Evolutionary conservation across 2,797 vertebrate genomes (phyloP), one percentile per base, ranked within the genome.

Genomic region (Paratrypauchen microcephalus): DNA sequence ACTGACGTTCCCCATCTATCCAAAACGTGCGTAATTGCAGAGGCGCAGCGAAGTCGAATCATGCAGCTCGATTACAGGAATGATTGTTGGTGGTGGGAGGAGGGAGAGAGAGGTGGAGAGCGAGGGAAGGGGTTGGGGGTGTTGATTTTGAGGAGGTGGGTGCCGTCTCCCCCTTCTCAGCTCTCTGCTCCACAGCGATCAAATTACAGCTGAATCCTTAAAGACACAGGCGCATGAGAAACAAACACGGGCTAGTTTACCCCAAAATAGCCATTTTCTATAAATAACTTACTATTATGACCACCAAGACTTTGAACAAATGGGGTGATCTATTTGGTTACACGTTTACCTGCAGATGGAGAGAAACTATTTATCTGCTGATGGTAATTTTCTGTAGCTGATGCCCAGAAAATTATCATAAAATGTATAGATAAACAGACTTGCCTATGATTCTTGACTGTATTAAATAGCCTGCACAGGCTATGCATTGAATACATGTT

Each of bases 191-290:
- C 64, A 59, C 68, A 41, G 64, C 58, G 58, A 81, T 93, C 89
- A 81, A 79, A 82, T 92, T 92, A 88, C 91, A 89, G 65, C 75
- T 71, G 79, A 69, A 72, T 79, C 85, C 91, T 93, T 92, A 93
- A 93, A 94, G 91, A 83, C 11, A 87, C 78, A 92, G 62, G 72
- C 73, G 72, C 78, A 68, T 55, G 45, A 66, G 36, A 67, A 52
- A 39, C 68, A 47, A 26, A 45, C 41, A 15, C 0, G 19, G 4
- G 21, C 62, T 0, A 69, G 71, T 74, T 68, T 68, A 47, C 41
- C 64, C 41, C 61, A 47, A 47, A 69, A 72, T 54, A 32, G 59
- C 56, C 65, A 23, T 56, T 47, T 52, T 73, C 82, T 88, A 87
- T 87, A 85, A 86, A 78, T 83, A 87, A 24, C 24, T 15, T 6